Conservation (phyloP, 2,888 invertebrate genomes). For the Cataglyphis rosenhaueri region DNA sequence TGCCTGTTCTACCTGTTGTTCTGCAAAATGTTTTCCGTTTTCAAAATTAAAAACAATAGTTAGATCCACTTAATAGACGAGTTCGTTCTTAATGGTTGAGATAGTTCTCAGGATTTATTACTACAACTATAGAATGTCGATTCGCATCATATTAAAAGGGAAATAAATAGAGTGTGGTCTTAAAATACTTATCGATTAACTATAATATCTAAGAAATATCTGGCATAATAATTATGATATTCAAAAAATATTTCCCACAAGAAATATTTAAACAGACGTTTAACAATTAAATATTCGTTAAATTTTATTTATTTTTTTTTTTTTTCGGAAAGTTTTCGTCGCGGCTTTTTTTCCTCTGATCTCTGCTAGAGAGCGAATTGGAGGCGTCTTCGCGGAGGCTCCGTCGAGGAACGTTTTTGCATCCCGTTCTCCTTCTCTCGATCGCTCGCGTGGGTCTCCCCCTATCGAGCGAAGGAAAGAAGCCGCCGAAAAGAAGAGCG, state of each 20-base stretch:
- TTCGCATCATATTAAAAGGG: not conserved
- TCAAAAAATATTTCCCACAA: not conserved
- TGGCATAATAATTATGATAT: not conserved
- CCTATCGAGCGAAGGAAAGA: slow-evolving; percentile 48
- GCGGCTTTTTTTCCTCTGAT: not conserved
- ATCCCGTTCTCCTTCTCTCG: slow-evolving; percentile 29
- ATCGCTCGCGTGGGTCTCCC: slow-evolving; percentile 56
- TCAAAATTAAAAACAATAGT: not conserved
- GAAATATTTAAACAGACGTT: not conserved
- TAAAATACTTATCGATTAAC: not conserved
- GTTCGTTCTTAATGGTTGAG: not conserved
- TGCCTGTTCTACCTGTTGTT: not conserved
- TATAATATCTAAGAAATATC: not conserved
- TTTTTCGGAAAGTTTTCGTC: slow-evolving; percentile 18
- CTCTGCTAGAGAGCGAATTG: not conserved
- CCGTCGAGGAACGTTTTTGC: slow-evolving; percentile 59
- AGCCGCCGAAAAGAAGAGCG: slow-evolving; percentile 65
- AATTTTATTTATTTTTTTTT: slow-evolving; percentile 10
- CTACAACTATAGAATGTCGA: not conserved
- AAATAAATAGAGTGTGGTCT: not conserved
- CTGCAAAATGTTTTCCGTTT: not conserved
- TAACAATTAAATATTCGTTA: slow-evolving; percentile 27
- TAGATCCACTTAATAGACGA: not conserved
- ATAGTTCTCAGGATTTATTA: too few species aligned
- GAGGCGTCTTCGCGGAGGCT: slow-evolving; percentile 52